Conservation (phyloP, 2,888 invertebrate species). For the Ypsolopha sequella region DNA sequence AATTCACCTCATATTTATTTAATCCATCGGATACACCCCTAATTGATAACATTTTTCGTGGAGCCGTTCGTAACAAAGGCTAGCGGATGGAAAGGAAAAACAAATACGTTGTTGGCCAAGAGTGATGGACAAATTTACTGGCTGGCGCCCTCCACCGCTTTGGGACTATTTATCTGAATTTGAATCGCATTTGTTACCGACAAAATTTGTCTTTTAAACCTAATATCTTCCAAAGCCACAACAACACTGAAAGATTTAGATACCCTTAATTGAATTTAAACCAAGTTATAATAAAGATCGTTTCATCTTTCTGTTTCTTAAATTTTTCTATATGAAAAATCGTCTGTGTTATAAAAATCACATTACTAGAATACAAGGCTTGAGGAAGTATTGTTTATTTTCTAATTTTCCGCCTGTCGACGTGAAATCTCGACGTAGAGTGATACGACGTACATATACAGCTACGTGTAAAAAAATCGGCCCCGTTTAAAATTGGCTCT, state of each 20-base stretch:
- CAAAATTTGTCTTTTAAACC: conserved; percentile 66
- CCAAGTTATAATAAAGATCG: conserved; percentile 11
- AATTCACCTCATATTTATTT: too few relatives aligned
- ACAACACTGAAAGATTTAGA: too few relatives aligned
- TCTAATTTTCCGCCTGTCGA: conserved; percentile 68
- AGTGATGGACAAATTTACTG: conserved; percentile 67
- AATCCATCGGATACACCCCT: too few relatives aligned
- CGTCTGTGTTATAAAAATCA: conserved; percentile 22
- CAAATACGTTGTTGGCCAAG: conserved; percentile 50
- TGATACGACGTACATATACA: conserved; percentile 2
- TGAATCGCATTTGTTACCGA: conserved; percentile 67
- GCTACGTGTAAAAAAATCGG: too few relatives aligned
- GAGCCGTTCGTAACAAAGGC: conserved; percentile 17
- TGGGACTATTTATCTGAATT: conserved; percentile 69
- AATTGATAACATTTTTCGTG: too few relatives aligned
- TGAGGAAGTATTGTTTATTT: conserved; percentile 50
- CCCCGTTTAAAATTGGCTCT: too few relatives aligned
- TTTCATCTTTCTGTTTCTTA: neutral
- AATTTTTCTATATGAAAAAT: conserved; percentile 12
- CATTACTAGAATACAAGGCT: conserved; percentile 10
- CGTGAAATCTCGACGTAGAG: conserved; percentile 43
- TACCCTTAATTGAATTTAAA: conserved; percentile 50
- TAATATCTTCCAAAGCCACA: conserved; percentile 28
- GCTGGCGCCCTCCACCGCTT: conserved; percentile 62
- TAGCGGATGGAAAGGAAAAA: conserved; percentile 40